Conservation (phyloP, 1,140 invertebrate genomes). For the Macrobrachium nipponense region DNA sequence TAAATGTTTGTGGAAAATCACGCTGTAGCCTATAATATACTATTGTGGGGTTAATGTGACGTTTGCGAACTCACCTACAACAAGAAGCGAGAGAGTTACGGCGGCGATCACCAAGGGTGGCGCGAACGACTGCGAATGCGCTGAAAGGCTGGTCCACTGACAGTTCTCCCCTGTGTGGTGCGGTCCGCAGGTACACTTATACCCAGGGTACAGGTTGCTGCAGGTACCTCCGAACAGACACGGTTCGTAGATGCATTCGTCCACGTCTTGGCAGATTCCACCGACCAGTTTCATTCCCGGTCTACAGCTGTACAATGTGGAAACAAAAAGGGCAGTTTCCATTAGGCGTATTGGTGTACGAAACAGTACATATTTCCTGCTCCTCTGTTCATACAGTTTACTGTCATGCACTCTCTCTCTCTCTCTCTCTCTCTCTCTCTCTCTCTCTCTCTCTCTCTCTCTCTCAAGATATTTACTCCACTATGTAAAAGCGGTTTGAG, state of each 20-base stretch:
- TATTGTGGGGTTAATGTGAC: too few species aligned
- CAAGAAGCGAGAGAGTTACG: background rate
- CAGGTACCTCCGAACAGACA: background rate
- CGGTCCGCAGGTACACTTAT: background rate
- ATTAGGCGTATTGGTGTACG: too few species aligned
- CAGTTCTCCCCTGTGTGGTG: background rate
- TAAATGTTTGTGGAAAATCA: too few species aligned
- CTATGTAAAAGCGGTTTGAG: too few species aligned
- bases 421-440: too few species aligned
- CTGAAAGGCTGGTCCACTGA: background rate
- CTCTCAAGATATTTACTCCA: too few species aligned
- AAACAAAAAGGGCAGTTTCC: background rate
- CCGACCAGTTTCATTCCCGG: background rate
- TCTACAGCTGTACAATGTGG: background rate
- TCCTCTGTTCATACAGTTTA: background rate
- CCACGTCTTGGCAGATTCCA: background rate
- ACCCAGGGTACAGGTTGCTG: background rate
- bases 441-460: too few species aligned
- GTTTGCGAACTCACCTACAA: constrained; percentile 7
- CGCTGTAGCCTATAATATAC: too few species aligned
- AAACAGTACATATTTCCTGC: background rate
- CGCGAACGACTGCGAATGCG: background rate
- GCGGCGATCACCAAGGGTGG: background rate
- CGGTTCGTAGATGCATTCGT: background rate
- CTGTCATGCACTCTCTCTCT: too few species aligned